Base-by-base conservation (phyloP, 2,113 vertebrate genomes). In the Bufo gargarizans region DNA sequence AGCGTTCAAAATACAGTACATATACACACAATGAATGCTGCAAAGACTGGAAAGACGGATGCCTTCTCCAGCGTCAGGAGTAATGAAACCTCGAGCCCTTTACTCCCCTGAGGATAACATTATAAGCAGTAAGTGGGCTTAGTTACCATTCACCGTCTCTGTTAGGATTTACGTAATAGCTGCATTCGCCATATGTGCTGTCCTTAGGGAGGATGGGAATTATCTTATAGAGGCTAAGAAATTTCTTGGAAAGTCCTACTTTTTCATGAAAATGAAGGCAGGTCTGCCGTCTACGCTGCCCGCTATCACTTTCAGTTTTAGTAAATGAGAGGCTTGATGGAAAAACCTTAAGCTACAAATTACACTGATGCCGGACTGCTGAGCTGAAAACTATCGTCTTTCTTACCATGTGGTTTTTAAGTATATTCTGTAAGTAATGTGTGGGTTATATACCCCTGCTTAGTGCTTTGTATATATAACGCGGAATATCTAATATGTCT, bases 131-230 rank as follows among this genome's bases (percentile, higher is more conserved):
- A 45, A 50, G 6, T 2, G 53, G 33, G 20, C 67, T 19, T 78
- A 50, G 19, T 50, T 86, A 65, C 85, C 78, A 86, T 19, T 20
- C 61, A 12, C 19, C n/a, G n/a, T 63, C 59, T 65, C 58, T 4
- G 61, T n/a, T 55, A 71, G 20, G n/a, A 69, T 56, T 79, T 33
- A 80, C 63, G 77, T 69, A 87, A 79, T 87, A 55, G 22, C 63
- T 80, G 33, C 16, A 56, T 69, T 80, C 49, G 11, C 77, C 71
- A 80, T 79, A 85, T 86, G 58, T 77, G 56, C 13, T 22, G 45
- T 78, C 56, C 61, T 45, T 16, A n/a, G 56, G 85, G 56, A 86
- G 43, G 6, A 22, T 20, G 14, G 47, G 45, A 83, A 83, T 83
- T 53, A 53, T 83, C 61, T 69, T 47, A 83, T 65, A 45, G 20